phyloP scores from a whole-genome alignment of 2,113 vertebrate species.

The Corynorhinus townsendii region DNA sequence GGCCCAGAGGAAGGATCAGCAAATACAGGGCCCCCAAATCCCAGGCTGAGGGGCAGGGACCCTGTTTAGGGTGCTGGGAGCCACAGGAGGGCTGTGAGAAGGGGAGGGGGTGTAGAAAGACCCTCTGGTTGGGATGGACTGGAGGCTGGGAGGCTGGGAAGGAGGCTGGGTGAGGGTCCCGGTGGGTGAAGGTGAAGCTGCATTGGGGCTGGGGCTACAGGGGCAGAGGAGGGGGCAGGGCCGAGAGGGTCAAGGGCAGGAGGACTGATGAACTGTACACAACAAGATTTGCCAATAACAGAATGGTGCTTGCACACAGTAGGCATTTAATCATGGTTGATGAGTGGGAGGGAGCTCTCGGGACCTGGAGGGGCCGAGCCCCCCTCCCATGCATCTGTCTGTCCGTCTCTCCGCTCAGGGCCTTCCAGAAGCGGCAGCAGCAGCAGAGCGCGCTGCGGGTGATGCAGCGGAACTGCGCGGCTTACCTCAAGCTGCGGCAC shows the following conservation, averaged over 20 bases:
- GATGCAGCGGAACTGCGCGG: constrained; percentile 93
- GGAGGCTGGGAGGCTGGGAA: not conserved
- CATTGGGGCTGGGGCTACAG: not conserved
- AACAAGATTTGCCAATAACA: rapidly evolving
- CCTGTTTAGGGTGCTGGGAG: not conserved
- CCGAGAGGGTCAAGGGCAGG: not conserved
- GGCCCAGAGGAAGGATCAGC: not conserved
- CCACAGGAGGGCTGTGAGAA: not conserved
- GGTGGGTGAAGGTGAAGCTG: not conserved
- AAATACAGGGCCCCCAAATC: not conserved
- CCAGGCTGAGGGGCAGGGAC: not conserved
- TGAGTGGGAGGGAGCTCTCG: not conserved
- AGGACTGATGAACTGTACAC: rapidly evolving
- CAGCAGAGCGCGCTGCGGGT: constrained; percentile 91
- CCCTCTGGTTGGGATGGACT: not conserved
- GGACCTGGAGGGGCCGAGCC: rapidly evolving
- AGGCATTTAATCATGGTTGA: not conserved
- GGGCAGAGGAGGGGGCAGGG: not conserved
- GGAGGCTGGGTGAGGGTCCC: not conserved
- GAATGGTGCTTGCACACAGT: too few relatives aligned
- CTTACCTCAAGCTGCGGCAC: constrained; percentile 93
- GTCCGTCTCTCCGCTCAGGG: constrained; percentile 72
- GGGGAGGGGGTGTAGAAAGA: not conserved
- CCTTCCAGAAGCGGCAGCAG: constrained; percentile 90
- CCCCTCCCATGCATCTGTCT: rapidly evolving